Evolutionary conservation across 2,113 vertebrate genomes (phyloP).

Genomic region (Cryptomyrus ogoouensis): DNA sequence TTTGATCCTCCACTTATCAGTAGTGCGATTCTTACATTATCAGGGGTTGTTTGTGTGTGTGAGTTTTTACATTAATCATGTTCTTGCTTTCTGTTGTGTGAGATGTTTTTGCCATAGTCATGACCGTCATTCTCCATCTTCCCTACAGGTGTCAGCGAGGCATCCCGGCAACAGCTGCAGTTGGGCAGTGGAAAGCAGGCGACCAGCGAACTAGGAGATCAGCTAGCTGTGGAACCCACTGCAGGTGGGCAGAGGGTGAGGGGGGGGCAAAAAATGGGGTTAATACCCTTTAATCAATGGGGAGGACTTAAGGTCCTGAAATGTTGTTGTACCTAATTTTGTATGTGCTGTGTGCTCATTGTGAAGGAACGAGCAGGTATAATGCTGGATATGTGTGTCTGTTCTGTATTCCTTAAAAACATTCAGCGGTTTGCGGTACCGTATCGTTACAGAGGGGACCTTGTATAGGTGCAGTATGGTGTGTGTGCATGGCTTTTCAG

Average conservation of each 20-base stretch:
- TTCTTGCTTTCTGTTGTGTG: not conserved
- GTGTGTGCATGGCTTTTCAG: not conserved
- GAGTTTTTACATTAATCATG: not conserved
- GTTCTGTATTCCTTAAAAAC: not conserved
- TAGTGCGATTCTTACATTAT: not conserved
- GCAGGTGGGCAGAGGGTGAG: not conserved
- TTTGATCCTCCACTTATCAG: not conserved
- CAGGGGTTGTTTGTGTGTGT: not conserved
- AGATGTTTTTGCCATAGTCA: not conserved
- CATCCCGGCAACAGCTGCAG: not conserved
- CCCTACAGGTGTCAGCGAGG: not conserved
- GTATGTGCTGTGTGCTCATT: not conserved
- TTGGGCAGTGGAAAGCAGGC: not conserved
- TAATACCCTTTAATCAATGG: not conserved
- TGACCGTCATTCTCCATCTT: not conserved
- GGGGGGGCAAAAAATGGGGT: not conserved
- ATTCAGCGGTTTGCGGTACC: not conserved
- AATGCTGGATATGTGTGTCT: not conserved
- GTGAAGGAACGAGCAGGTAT: not conserved
- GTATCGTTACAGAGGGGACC: not conserved
- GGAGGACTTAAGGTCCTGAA: not conserved
- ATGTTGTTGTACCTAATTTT: not conserved
- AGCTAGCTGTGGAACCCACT: not conserved
- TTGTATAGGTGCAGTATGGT: not conserved
- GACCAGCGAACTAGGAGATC: not conserved